Evolutionary conservation across 2,888 invertebrate genomes (phyloP).

Genomic region (Rhagophthalmus giganteus): DNA sequence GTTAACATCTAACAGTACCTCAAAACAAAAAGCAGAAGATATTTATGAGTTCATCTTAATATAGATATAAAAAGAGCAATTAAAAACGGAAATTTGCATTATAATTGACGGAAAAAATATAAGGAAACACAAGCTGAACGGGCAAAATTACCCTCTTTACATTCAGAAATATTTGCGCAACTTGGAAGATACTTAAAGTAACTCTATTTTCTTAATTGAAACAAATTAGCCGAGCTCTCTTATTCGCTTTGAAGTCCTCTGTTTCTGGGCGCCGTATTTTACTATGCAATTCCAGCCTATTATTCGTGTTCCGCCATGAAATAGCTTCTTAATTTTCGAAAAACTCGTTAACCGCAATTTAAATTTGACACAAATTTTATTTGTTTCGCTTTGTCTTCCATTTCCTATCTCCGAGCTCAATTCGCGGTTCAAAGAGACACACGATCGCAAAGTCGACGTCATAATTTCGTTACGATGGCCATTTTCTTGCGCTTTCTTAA

Average conservation of each 20-base stretch:
- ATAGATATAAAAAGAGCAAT: slow-evolving; percentile 17
- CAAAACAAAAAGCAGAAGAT: slow-evolving; percentile 10
- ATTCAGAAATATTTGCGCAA: slow-evolving; percentile 27
- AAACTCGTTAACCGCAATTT: slow-evolving; percentile 54
- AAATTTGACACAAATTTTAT: slow-evolving; percentile 53
- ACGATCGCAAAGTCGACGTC: background rate
- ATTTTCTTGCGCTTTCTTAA: background rate
- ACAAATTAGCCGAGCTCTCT: slow-evolving; percentile 48
- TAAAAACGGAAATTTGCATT: slow-evolving; percentile 18
- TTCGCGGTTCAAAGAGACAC: slow-evolving; percentile 6
- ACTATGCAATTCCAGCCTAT: slow-evolving; percentile 46
- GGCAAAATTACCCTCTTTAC: slow-evolving; percentile 22
- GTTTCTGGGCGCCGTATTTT: slow-evolving; percentile 40
- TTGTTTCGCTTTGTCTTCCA: slow-evolving; percentile 44
- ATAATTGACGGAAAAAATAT: slow-evolving; percentile 12
- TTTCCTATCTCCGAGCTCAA: slow-evolving; percentile 1
- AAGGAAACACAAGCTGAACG: slow-evolving; percentile 6
- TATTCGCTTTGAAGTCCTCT: slow-evolving; percentile 49
- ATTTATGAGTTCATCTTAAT: slow-evolving; percentile 24
- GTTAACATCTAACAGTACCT: slow-evolving; percentile 25
- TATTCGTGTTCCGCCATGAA: slow-evolving; percentile 50
- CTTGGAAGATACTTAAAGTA: slow-evolving; percentile 45
- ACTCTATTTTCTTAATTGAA: slow-evolving; percentile 53
- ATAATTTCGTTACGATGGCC: background rate
- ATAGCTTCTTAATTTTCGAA: slow-evolving; percentile 53